Evolutionary conservation across 2,888 invertebrate species (phyloP).

Genomic region (Heliconius ethilla): DNA sequence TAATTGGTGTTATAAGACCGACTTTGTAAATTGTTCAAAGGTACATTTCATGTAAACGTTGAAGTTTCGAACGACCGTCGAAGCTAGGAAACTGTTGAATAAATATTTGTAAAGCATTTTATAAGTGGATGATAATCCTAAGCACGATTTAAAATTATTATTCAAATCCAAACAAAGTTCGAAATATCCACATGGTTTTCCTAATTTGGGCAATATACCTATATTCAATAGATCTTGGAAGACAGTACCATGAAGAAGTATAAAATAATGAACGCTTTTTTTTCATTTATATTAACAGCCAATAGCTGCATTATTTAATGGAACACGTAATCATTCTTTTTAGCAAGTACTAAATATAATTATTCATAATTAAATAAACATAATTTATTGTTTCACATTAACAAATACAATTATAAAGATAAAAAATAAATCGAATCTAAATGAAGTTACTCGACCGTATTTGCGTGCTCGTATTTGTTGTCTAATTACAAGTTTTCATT

Average conservation of each 20-base stretch:
- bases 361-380: constrained; percentile 1
- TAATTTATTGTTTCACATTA: not conserved
- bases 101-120: not conserved
- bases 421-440: constrained; percentile 4
- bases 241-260: constrained; percentile 24
- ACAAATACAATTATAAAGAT: not conserved
- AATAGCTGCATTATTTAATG: not conserved
- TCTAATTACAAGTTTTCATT: constrained; percentile 5
- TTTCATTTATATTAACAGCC: not conserved
- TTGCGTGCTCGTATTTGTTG: not conserved
- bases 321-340: not conserved
- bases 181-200: not conserved
- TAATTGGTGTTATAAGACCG: constrained; percentile 49
- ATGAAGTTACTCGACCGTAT: not conserved
- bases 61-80: constrained; percentile 3
- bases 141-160: too few species aligned
- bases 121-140: not conserved
- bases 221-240: constrained; percentile 31
- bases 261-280: constrained; percentile 4
- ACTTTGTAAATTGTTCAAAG: constrained; percentile 31
- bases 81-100: constrained; percentile 11
- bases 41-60: constrained; percentile 30
- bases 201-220: constrained; percentile 14
- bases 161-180: not conserved
- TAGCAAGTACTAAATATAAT: not conserved